phyloP scores from a whole-genome alignment of 1,140 invertebrate species.

The Proales similis region DNA sequence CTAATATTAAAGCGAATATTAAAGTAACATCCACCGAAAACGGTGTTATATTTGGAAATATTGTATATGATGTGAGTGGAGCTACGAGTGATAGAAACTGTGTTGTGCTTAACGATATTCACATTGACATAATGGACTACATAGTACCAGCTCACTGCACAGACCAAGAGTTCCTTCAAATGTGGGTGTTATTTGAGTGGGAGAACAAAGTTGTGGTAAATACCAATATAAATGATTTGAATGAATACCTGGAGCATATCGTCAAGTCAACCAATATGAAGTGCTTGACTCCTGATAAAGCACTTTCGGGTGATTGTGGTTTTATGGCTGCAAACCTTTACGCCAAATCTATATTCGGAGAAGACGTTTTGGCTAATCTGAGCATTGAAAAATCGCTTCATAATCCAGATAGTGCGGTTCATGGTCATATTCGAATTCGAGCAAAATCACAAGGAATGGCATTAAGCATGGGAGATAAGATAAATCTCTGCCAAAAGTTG shows the following conservation, averaged over 20 bases:
- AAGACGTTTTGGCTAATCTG: slow-evolving; percentile 94
- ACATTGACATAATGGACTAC: slow-evolving; percentile 99
- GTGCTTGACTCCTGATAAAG: slow-evolving; percentile 81
- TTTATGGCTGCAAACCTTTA: slow-evolving; percentile 99
- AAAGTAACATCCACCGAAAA: slow-evolving; percentile 88
- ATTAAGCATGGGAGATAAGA: slow-evolving; percentile 61
- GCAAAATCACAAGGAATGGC: slow-evolving; percentile 99
- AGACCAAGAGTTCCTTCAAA: slow-evolving; percentile 88
- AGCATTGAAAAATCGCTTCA: slow-evolving; percentile 90
- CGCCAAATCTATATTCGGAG: slow-evolving; percentile 95
- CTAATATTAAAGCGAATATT: slow-evolving; percentile 90
- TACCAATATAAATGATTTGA: slow-evolving; percentile 82
- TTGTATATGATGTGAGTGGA: slow-evolving; percentile 90
- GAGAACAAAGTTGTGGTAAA: slow-evolving; percentile 96
- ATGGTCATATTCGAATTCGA: slow-evolving; percentile 89
- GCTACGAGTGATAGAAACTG: slow-evolving; percentile 88
- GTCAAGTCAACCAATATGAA: slow-evolving; percentile 96
- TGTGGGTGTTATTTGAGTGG: slow-evolving; percentile 99
- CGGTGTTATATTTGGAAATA: slow-evolving; percentile 98
- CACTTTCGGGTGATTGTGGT: slow-evolving; percentile 86
- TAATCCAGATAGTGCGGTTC: slow-evolving; percentile 76
- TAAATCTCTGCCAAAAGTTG: slow-evolving; percentile 32
- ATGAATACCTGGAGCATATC: slow-evolving; percentile 84
- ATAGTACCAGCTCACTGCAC: slow-evolving; percentile 90
- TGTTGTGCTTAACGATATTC: slow-evolving; percentile 95